Evolutionary conservation across 2,113 vertebrate species (phyloP).

Genomic region (Origma solitaria): DNA sequence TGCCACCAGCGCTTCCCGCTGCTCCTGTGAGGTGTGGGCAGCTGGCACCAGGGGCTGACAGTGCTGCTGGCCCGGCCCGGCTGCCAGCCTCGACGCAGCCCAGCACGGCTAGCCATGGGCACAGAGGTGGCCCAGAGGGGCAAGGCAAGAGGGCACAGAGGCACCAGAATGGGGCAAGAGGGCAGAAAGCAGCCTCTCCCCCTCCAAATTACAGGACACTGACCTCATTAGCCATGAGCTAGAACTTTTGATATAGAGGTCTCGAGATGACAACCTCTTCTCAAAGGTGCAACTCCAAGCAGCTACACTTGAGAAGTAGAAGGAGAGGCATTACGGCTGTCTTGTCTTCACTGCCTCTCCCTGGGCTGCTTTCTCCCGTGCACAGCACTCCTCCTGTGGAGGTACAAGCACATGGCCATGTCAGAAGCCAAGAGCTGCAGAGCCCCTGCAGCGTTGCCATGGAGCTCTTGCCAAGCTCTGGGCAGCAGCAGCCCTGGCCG

Average conservation of each 20-base stretch:
- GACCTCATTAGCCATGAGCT: background rate
- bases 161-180: background rate
- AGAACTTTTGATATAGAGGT: no score
- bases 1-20: background rate
- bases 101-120: background rate
- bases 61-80: background rate
- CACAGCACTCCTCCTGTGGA: background rate
- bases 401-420: background rate
- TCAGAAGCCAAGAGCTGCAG: background rate
- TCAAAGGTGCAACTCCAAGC: background rate
- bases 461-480: background rate
- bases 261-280: background rate
- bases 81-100: background rate
- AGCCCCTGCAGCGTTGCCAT: background rate
- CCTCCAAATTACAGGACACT: background rate
- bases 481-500: background rate
- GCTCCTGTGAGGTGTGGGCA: background rate
- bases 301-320: background rate
- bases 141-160: no score
- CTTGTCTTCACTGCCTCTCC: background rate
- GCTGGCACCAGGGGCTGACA: background rate
- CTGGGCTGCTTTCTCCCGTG: fast-evolving
- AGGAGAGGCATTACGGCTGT: background rate
- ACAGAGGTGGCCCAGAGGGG: background rate
- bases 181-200: background rate